Conservation (phyloP, 1,140 invertebrate species). For the Parapsyche elsis region DNA sequence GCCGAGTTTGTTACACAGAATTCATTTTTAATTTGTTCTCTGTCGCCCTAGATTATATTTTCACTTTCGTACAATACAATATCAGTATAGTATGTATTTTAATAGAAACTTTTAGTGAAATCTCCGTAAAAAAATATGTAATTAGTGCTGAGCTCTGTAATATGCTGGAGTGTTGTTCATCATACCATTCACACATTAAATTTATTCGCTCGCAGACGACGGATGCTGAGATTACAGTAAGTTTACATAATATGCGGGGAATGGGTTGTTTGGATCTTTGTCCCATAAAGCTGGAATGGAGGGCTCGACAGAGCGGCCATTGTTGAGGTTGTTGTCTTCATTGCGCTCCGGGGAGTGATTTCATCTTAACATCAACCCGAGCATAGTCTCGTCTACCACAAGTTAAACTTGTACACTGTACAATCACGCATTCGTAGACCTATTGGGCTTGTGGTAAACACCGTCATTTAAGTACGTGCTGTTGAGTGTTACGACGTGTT, state of each 20-base stretch:
- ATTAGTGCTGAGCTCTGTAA: too few species aligned
- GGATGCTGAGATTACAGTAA: conserved; percentile 5
- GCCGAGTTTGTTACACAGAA: conserved; percentile 18
- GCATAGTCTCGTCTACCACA: conserved; percentile 2
- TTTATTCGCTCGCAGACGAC: not conserved
- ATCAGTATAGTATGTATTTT: too few species aligned
- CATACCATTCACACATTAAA: conserved; percentile 7
- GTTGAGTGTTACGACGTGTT: too few species aligned
- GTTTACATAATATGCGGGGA: conserved; percentile 1
- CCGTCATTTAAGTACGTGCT: not conserved
- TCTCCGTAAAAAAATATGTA: too few species aligned
- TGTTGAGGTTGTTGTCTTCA: conserved; percentile 42
- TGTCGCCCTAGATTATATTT: conserved; percentile 5
- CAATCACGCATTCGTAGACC: conserved; percentile 24
- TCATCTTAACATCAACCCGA: conserved; percentile 15
- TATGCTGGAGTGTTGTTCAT: not conserved
- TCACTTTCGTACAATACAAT: not conserved
- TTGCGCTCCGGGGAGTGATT: conserved; percentile 43
- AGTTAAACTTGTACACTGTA: conserved; percentile 1
- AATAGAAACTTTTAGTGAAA: too few species aligned
- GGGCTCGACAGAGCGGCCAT: conserved; percentile 3
- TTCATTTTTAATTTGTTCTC: conserved; percentile 13
- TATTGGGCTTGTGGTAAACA: not conserved
- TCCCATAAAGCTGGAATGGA: conserved; percentile 28
- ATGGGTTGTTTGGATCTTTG: not conserved